Conservation (phyloP, 2,113 vertebrate species). For the Prinia subflava region DNA sequence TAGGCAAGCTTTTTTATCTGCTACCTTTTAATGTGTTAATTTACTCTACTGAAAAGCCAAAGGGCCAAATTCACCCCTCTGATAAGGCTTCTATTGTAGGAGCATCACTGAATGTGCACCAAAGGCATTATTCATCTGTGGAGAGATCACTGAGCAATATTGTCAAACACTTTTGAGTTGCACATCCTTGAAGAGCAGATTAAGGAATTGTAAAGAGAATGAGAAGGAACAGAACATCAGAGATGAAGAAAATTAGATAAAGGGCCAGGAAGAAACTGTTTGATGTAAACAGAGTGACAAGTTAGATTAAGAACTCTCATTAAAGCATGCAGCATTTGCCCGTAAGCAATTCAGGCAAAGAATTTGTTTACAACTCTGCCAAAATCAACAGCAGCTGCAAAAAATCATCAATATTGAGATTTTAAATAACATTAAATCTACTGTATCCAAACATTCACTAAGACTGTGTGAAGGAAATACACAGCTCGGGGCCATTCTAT, state of each 20-base stretch:
- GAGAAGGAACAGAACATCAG: slow-evolving; percentile 35
- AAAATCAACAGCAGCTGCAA: slow-evolving; percentile 51
- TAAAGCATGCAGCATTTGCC: slow-evolving; percentile 49
- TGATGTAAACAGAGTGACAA: slow-evolving; percentile 58
- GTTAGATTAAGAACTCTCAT: slow-evolving; percentile 54
- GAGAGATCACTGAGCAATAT: slow-evolving; percentile 7
- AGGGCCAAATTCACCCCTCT: slow-evolving; percentile 16
- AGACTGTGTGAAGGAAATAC: background rate
- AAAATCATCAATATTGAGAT: background rate
- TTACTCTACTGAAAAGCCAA: slow-evolving; percentile 33
- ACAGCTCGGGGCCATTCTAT: background rate
- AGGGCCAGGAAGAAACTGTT: slow-evolving; percentile 51
- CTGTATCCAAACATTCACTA: background rate
- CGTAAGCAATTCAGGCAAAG: slow-evolving; percentile 9
- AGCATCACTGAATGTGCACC: slow-evolving; percentile 8
- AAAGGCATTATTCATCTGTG: slow-evolving; percentile 26
- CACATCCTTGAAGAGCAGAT: slow-evolving; percentile 38
- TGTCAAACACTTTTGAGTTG: slow-evolving; percentile 12
- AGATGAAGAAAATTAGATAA: slow-evolving; percentile 57
- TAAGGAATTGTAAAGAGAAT: slow-evolving; percentile 40
- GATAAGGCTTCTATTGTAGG: slow-evolving; percentile 36
- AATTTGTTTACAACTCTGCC: slow-evolving; percentile 46
- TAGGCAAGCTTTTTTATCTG: slow-evolving; percentile 36
- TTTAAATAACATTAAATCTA: slow-evolving; percentile 16
- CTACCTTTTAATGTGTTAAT: slow-evolving; percentile 60